These are phyloP conservation scores for Dryobotodes eremita DNA, from an alignment of 2,888 invertebrate genomes.

Conservation along the genomic window DNA sequence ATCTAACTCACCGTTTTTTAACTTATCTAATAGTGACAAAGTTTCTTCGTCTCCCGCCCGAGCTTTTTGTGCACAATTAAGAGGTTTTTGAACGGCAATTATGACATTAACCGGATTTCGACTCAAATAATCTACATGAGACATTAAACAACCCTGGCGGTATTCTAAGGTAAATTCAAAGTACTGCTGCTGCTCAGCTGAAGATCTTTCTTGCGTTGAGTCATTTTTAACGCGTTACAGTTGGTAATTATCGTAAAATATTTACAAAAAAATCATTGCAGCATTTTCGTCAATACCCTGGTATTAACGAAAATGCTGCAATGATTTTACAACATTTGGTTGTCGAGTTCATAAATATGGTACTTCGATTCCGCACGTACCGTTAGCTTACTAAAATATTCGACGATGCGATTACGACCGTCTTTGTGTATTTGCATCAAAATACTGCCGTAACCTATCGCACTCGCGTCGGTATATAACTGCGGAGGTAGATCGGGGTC, in stretches of 20 bases:
- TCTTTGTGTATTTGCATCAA: background rate
- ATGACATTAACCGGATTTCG: background rate
- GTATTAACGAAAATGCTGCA: background rate
- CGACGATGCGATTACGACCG: background rate
- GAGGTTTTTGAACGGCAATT: constrained; percentile 2
- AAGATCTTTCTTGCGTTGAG: background rate
- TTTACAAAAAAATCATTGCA: constrained; percentile 1
- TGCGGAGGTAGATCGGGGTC: no score
- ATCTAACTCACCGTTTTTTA: constrained; percentile 12
- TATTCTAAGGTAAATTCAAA: background rate
- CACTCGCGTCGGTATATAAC: background rate
- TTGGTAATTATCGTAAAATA: background rate
- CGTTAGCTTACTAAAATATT: background rate
- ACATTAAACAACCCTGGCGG: constrained; percentile 5
- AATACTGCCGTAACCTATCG: background rate
- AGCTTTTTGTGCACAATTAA: background rate
- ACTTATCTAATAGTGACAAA: background rate
- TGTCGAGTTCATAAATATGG: background rate
- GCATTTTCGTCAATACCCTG: no score
- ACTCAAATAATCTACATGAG: constrained; percentile 8
- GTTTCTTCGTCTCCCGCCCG: constrained; percentile 1
- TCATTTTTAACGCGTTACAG: background rate
- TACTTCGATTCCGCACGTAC: background rate
- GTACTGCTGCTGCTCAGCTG: background rate
- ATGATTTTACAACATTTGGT: background rate